phyloP scores from a whole-genome alignment of 1,140 invertebrate genomes.

The Drosophila pandora region DNA sequence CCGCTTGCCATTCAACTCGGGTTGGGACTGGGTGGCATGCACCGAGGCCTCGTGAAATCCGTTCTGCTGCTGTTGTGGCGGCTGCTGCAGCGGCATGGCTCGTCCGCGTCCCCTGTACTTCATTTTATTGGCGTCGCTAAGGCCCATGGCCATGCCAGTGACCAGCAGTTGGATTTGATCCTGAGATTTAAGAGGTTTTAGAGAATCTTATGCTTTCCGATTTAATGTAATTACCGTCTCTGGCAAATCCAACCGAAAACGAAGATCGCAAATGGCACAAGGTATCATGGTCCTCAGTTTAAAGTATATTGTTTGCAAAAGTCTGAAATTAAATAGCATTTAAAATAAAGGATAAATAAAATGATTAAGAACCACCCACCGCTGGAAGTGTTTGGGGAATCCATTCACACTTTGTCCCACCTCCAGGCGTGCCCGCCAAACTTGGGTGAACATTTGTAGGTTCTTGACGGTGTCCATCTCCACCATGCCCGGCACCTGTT shows the following conservation, averaged over 20 bases:
- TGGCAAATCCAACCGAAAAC: constrained; percentile 91
- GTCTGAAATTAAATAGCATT: constrained; percentile 34
- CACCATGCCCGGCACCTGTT: constrained; percentile 90
- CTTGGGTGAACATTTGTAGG: constrained; percentile 94
- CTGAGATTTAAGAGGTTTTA: constrained; percentile 51
- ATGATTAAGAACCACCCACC: constrained; percentile 33
- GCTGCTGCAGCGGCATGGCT: constrained; percentile 12
- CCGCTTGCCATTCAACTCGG: constrained; percentile 67
- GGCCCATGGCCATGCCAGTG: constrained; percentile 89
- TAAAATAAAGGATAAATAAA: background rate
- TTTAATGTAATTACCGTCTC: constrained; percentile 85
- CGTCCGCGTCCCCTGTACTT: constrained; percentile 84
- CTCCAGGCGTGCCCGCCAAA: constrained; percentile 90
- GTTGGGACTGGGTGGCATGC: constrained; percentile 51
- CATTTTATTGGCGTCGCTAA: constrained; percentile 86
- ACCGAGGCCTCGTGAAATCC: constrained; percentile 53
- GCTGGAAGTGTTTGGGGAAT: constrained; percentile 86
- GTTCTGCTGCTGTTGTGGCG: constrained; percentile 58
- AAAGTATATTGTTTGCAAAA: constrained; percentile 91
- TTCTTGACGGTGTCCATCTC: constrained; percentile 88
- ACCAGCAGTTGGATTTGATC: constrained; percentile 95
- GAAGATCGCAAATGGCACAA: constrained; percentile 91
- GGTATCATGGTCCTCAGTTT: constrained; percentile 93
- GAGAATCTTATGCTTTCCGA: no score
- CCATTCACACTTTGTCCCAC: constrained; percentile 86